These are phyloP conservation scores for Hipparchia semele DNA, from an alignment of 2,888 invertebrate species.

Conservation along the genomic window DNA sequence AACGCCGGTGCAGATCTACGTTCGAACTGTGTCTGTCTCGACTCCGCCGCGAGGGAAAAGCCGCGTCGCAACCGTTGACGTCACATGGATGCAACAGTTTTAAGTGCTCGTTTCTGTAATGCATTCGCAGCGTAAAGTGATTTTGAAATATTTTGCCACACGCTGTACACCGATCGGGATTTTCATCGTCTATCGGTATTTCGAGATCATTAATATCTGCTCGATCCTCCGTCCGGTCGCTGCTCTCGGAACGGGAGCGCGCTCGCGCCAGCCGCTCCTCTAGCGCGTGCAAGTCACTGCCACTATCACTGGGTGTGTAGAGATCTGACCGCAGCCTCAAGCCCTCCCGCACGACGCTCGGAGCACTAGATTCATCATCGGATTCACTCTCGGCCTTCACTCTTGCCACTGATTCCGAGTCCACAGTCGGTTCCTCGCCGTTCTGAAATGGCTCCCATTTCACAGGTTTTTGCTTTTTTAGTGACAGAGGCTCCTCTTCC, in stretches of 20 bases:
- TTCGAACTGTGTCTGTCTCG: conserved; percentile 84
- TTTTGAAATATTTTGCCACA: conserved; percentile 96
- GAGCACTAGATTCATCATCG: conserved; percentile 76
- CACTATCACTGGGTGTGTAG: conserved; percentile 79
- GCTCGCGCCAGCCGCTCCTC: conserved; percentile 80
- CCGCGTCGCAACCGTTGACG: conserved; percentile 95
- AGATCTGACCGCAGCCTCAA: conserved; percentile 73
- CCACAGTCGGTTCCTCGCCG: conserved; percentile 69
- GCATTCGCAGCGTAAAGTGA: conserved; percentile 94
- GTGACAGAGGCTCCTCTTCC: conserved; percentile 72
- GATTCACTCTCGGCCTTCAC: conserved; percentile 80
- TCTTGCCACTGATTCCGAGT: conserved; percentile 67
- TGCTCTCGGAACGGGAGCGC: conserved; percentile 73
- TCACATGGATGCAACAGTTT: conserved; percentile 95
- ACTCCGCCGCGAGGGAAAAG: conserved; percentile 92
- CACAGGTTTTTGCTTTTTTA: conserved; percentile 77
- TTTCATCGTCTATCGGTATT: conserved; percentile 94
- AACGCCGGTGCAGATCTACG: conserved; percentile 79
- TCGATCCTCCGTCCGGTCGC: conserved; percentile 71
- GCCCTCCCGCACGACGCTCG: conserved; percentile 77
- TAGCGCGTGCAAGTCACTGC: conserved; percentile 78
- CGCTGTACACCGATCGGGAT: conserved; percentile 92
- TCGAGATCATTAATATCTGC: conserved; percentile 83
- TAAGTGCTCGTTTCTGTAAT: conserved; percentile 95
- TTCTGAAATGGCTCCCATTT: conserved; percentile 76